Evolutionary conservation across 2,888 invertebrate species (phyloP).

Genomic region (Prosopocoilus inquinatus): DNA sequence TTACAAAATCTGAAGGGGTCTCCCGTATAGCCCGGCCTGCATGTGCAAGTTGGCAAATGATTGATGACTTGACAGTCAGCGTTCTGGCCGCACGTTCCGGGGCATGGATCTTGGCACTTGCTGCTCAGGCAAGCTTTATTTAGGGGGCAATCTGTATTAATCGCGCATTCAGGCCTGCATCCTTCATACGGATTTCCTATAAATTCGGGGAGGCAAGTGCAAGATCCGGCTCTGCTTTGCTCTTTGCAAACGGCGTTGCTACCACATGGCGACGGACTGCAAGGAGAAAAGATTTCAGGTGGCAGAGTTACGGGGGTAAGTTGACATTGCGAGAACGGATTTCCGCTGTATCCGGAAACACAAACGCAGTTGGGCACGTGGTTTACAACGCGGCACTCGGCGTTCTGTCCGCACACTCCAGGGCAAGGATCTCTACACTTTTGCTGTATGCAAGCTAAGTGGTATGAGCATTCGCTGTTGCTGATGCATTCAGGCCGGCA

Average conservation of each 20-base stretch:
- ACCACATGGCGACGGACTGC: constrained; percentile 67
- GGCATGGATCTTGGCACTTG: constrained; percentile 71
- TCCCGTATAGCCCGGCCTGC: constrained; percentile 61
- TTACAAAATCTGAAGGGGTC: constrained; percentile 53
- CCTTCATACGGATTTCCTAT: constrained; percentile 71
- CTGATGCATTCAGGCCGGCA: constrained; percentile 75
- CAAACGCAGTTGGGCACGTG: constrained; percentile 68
- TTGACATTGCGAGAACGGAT: constrained; percentile 58
- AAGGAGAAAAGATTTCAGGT: constrained; percentile 56
- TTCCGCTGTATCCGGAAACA: constrained; percentile 58
- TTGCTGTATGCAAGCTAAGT: constrained; percentile 64
- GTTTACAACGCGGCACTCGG: constrained; percentile 63
- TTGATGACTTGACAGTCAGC: constrained; percentile 75
- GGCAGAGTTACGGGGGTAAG: constrained; percentile 46
- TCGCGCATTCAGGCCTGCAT: constrained; percentile 71
- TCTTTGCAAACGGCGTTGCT: constrained; percentile 63
- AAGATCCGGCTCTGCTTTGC: constrained; percentile 62
- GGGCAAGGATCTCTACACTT: constrained; percentile 69
- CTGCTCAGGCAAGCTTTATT: constrained; percentile 70
- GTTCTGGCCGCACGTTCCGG: constrained; percentile 68
- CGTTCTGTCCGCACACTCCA: constrained; percentile 60
- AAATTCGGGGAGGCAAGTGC: constrained; percentile 63
- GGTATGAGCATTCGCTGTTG: constrained; percentile 63
- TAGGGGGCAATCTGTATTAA: constrained; percentile 70
- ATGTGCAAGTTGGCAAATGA: constrained; percentile 72